A percentile compares a stretch with the other conserved stretches of the same genome.
These are phyloP conservation scores for Ditula angustiorana DNA, from an alignment of 2,888 invertebrate genomes.

Conservation along the genomic window DNA sequence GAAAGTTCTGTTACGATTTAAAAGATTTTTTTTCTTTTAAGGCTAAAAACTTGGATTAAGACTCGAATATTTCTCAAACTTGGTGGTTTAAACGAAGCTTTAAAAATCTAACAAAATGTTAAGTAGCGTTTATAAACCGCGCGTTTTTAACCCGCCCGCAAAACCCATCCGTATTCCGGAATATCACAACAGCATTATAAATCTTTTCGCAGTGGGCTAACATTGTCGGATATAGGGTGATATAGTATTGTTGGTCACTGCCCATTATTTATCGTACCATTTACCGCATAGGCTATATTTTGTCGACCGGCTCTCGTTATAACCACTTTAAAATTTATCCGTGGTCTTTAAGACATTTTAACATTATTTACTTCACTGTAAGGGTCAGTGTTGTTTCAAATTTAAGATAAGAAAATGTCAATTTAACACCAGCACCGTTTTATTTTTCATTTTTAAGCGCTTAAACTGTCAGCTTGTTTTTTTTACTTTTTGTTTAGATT, in stretches of 20 bases:
- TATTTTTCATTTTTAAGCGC: too few species aligned
- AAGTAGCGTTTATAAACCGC: not conserved
- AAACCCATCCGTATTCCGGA: conserved; percentile 34
- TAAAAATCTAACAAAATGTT: too few species aligned
- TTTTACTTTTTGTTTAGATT: too few species aligned
- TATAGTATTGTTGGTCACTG: conserved; percentile 43
- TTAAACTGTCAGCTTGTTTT: too few species aligned
- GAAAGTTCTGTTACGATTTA: too few species aligned
- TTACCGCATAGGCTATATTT: conserved; percentile 33
- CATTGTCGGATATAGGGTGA: conserved; percentile 48
- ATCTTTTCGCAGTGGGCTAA: conserved; percentile 52
- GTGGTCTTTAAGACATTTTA: not conserved
- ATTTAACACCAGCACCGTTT: too few species aligned
- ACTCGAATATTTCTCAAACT: too few species aligned
- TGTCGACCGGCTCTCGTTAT: conserved; percentile 19
- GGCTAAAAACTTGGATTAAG: too few species aligned
- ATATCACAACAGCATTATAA: conserved; percentile 42
- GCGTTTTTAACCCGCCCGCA: not conserved
- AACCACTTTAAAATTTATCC: conserved; percentile 25
- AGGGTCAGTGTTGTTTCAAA: too few species aligned
- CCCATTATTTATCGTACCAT: conserved; percentile 43
- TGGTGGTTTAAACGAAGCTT: too few species aligned
- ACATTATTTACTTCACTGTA: not conserved
- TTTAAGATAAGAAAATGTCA: too few species aligned
- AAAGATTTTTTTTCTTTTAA: too few species aligned